Evolutionary conservation across 2,113 vertebrate species (phyloP).

Genomic region (crab-eating macaque (Macaca fascicularis)): T2T-MFA8v1.1 NC_088381.1:55580501-55581000

Average conservation of each 20-base stretch:
- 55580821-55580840: neutral
- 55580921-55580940: neutral
- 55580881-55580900: neutral
- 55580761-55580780: neutral
- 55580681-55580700: neutral
- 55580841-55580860: neutral
- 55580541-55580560: neutral
- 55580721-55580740: neutral
- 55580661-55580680: neutral
- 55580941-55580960: neutral
- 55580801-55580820: neutral
- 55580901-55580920: neutral
- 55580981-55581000: neutral
- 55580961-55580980: neutral
- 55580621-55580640: too few relatives aligned
- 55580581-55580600: neutral
- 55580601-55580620: neutral
- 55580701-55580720: neutral
- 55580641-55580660: neutral
- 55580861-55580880: neutral
- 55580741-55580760: neutral
- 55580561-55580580: neutral
- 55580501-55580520: neutral
- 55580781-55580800: neutral
- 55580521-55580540: neutral